Conservation (phyloP, 1,140 invertebrate species). For the Penaeus indicus region DNA sequence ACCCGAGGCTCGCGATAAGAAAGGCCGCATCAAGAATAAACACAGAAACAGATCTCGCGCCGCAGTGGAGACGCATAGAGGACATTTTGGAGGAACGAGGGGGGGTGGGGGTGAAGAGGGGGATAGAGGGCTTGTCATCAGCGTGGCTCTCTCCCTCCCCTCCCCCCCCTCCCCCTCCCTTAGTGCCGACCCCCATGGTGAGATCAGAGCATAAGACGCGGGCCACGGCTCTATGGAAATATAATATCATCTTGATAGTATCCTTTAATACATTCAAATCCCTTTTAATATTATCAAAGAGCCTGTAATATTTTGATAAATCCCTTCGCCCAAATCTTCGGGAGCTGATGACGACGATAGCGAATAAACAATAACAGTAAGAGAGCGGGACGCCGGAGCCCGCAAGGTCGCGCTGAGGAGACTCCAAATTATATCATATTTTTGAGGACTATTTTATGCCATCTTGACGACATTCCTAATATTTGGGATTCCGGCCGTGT, state of each 20-base stretch:
- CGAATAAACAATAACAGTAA: background rate
- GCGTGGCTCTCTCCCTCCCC: no score
- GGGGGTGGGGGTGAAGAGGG: constrained; percentile 8
- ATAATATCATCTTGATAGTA: constrained; percentile 61
- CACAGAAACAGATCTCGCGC: no score
- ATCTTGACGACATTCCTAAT: constrained; percentile 38
- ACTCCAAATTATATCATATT: constrained; percentile 34
- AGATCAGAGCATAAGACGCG: constrained; percentile 45
- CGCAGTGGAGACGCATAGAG: no score
- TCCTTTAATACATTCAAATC: constrained; percentile 58
- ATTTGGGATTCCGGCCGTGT: constrained; percentile 21
- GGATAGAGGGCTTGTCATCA: no score
- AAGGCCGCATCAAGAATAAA: no score
- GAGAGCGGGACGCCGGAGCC: background rate
- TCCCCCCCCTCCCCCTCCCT: background rate
- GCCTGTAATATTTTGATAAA: constrained; percentile 52
- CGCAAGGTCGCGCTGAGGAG: background rate
- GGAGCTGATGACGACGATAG: background rate
- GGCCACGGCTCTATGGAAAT: constrained; percentile 52
- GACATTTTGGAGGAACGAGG: background rate
- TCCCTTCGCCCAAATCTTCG: background rate
- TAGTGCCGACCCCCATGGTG: background rate
- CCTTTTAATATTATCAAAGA: constrained; percentile 58
- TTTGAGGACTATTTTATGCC: constrained; percentile 45
- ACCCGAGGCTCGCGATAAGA: no score